phyloP scores from a whole-genome alignment of 2,888 invertebrate species.

The Meandrusa payeni region DNA sequence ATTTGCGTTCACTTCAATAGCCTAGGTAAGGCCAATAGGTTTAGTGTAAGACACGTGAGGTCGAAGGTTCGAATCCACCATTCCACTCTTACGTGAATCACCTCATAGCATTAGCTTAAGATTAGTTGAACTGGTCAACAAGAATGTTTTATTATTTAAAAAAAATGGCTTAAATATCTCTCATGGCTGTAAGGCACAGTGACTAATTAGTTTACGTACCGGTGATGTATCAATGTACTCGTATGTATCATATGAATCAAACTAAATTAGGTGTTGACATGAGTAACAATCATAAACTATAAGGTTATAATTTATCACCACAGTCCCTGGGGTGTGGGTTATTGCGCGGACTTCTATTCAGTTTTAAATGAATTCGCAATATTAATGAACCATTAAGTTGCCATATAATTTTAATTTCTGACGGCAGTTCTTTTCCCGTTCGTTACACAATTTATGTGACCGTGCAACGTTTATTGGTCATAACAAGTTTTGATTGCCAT shows the following conservation, averaged over 20 bases:
- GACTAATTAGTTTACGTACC: no score
- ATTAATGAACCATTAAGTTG: slow-evolving; percentile 18
- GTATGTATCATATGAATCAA: slow-evolving; percentile 14
- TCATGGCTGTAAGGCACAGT: no score
- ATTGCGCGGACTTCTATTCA: slow-evolving; percentile 13
- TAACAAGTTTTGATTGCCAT: slow-evolving; percentile 22
- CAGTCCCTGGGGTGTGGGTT: slow-evolving; percentile 3
- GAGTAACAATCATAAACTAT: slow-evolving; percentile 6
- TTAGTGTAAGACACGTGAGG: no score
- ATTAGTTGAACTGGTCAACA: no score
- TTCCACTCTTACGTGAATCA: no score
- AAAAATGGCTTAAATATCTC: no score
- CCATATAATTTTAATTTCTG: slow-evolving; percentile 14
- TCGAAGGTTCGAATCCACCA: no score
- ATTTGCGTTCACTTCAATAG: no score
- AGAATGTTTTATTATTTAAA: no score
- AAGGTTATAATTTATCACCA: slow-evolving; percentile 15
- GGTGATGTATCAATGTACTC: no score
- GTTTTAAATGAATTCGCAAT: slow-evolving; percentile 13
- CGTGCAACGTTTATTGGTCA: slow-evolving; percentile 20
- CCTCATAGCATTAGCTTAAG: no score
- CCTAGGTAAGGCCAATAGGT: no score
- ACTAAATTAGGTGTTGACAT: slow-evolving; percentile 5
- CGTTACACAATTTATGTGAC: slow-evolving; percentile 16
- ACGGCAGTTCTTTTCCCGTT: slow-evolving; percentile 5